Evolutionary conservation across 2,113 vertebrate genomes (phyloP).

Genomic region (Micromys minutus): DNA sequence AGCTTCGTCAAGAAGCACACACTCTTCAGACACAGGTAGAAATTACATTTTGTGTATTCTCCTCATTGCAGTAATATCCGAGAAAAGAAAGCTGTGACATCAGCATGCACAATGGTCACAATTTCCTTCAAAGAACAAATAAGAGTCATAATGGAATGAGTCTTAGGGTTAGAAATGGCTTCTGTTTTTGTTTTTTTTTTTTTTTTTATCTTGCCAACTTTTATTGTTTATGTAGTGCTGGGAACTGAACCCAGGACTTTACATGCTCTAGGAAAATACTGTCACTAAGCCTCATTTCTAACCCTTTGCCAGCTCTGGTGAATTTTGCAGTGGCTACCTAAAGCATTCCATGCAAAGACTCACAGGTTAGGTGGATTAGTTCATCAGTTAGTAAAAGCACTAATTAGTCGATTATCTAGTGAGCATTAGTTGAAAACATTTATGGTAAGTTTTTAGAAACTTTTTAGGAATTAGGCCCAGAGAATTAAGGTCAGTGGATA

Average conservation of each 20-base stretch:
- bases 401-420: background rate
- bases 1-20: conserved; percentile 85
- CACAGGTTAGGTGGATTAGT: background rate
- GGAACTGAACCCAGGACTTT: background rate
- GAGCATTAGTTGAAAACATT: background rate
- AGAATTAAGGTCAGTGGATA: background rate
- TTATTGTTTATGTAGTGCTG: background rate
- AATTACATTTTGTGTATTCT: background rate
- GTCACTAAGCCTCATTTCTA: background rate
- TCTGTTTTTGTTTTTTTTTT: background rate
- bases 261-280: background rate
- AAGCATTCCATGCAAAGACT: background rate
- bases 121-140: background rate
- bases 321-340: background rate
- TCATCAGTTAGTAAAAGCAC: background rate
- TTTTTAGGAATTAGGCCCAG: background rate
- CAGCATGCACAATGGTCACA: background rate
- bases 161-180: background rate
- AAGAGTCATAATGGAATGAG: background rate
- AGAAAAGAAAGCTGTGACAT: background rate
- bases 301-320: background rate
- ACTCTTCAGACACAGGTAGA: conserved; percentile 84
- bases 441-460: background rate
- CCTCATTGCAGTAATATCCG: background rate
- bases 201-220: background rate